Base-by-base conservation (phyloP, 2,888 invertebrate genomes). In the Drosophila emarginata region DNA sequence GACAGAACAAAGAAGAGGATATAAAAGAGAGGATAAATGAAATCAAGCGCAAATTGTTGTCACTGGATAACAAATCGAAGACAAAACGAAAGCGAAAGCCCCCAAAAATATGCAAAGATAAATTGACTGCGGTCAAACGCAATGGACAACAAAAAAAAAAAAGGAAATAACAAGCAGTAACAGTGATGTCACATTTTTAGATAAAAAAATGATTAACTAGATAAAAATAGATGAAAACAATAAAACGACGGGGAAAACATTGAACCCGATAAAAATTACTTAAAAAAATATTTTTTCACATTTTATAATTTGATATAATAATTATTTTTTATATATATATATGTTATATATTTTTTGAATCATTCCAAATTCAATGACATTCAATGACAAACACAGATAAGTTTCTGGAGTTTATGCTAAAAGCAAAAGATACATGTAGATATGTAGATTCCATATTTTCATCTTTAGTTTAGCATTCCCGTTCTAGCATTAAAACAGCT, bases 61-160 rank as follows among this genome's bases (percentile, higher is more conserved):
- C 72, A 54, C 58, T 69, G 61, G 62, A 56, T 56, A 67, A 52
- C 54, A 72, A 74, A 72, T 63, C 64, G 61, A 63, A 87, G 45
- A 88, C 74, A 88, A 83, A 88, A 88, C 87, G 89, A 87, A 21
- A 45, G 1, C 12, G 21, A 45, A 45, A 45, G 72, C 65, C 69
- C 68, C 76, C 60, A 64, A 59, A 81, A 88, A 71, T 80, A 83
- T 87, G 89, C 85, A 83, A 86, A 74, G 87, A 88, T 76, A 80
- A 78, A 87, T 76, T 66, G 71, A 59, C 58, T 64, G 76, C 65
- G 82, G 89, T 72, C 82, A 87, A 67, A 72, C 80, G 62, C 61
- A 45, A 58, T 39, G 26, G 64, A 64, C 59, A 62, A 61, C 14
- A 50, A 52, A 18, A 9, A 50, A 52, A 18, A 9, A 1, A 23